Evolutionary conservation across 1,140 invertebrate genomes (phyloP).

Genomic region (Oppia nitens): DNA sequence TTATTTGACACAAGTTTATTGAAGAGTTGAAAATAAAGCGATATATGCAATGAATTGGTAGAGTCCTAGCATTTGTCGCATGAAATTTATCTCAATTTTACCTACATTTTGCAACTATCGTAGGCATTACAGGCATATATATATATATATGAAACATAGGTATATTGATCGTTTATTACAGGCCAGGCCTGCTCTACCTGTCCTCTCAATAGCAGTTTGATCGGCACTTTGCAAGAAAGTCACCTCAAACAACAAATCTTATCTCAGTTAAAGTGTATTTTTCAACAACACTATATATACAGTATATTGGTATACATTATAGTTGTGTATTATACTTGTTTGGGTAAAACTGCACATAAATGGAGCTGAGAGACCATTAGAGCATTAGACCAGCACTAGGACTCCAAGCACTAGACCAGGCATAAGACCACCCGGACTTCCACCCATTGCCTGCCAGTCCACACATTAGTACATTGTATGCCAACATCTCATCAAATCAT

Average conservation of each 20-base stretch:
- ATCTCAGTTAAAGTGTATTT: background rate
- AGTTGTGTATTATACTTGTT: too few species aligned
- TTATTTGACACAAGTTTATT: background rate
- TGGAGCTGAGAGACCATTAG: too few species aligned
- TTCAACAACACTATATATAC: background rate
- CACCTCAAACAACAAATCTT: background rate
- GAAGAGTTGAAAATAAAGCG: background rate
- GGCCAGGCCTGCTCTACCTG: background rate
- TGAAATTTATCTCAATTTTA: background rate
- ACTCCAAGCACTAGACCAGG: too few species aligned
- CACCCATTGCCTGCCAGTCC: background rate
- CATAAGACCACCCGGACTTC: background rate
- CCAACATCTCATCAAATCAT: too few species aligned
- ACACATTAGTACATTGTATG: background rate
- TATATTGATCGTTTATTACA: background rate
- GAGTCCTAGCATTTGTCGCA: background rate
- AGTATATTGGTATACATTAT: background rate
- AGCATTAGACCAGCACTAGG: too few species aligned
- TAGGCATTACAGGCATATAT: too few species aligned
- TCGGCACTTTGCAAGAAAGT: background rate
- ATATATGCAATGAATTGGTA: too few species aligned
- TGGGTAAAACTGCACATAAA: too few species aligned
- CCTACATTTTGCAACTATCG: background rate
- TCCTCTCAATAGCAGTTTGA: too few species aligned
- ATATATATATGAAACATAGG: too few species aligned